A percentile compares a stretch with the other conserved stretches of the same genome.
phyloP scores from a whole-genome alignment of 1,140 invertebrate species.

The Batillaria attramentaria region DNA sequence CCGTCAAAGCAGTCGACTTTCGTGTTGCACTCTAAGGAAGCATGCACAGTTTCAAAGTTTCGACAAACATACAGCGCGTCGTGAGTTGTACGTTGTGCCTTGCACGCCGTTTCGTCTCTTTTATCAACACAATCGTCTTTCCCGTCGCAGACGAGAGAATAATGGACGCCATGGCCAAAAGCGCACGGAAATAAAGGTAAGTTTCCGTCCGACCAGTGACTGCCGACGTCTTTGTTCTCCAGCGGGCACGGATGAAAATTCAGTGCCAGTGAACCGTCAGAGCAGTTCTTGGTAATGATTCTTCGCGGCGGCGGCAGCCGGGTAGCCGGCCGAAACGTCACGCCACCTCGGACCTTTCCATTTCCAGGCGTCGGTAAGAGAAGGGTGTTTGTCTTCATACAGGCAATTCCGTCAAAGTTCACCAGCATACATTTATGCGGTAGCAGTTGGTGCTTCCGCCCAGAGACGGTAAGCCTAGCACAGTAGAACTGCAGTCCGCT shows the following conservation, averaged over 20 bases:
- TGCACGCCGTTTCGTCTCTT: slow-evolving; percentile 3
- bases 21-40: not conserved
- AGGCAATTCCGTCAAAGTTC: not conserved
- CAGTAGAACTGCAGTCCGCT: not conserved
- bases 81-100: not conserved
- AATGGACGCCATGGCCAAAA: not conserved
- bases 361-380: no score
- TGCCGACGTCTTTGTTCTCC: not conserved
- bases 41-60: not conserved
- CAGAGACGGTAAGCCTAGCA: no score
- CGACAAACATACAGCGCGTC: not conserved
- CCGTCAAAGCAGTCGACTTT: not conserved
- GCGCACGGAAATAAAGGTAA: not conserved
- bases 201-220: not conserved
- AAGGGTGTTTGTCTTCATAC: slow-evolving; percentile 22
- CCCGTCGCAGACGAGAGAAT: slow-evolving; percentile 6
- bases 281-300: not conserved
- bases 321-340: not conserved
- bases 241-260: not conserved
- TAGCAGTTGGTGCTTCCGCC: no score
- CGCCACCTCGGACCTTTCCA: no score
- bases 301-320: not conserved
- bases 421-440: no score
- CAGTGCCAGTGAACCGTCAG: not conserved
- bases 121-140: not conserved